Evolutionary conservation across 1,140 invertebrate species (phyloP).

Genomic region (Lineus longissimus): DNA sequence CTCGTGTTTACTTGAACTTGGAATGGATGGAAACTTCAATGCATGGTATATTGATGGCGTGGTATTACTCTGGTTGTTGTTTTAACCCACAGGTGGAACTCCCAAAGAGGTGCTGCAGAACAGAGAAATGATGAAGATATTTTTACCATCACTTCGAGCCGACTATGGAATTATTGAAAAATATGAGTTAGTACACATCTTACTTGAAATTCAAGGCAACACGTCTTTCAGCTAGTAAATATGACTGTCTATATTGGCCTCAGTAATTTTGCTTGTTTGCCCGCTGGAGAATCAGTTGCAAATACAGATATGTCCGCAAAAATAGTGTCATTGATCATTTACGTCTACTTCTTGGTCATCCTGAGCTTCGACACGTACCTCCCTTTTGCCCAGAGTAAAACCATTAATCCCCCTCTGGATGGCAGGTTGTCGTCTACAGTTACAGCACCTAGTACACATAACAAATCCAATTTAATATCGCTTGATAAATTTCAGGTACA

Average conservation of each 20-base stretch:
- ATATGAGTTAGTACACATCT: background rate
- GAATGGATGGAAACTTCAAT: too few species aligned
- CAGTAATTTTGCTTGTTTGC: background rate
- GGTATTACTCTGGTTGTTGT: too few species aligned
- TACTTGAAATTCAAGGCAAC: background rate
- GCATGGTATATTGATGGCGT: too few species aligned
- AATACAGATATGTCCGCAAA: too few species aligned
- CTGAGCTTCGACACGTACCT: too few species aligned
- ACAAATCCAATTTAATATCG: background rate
- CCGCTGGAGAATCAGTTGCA: background rate
- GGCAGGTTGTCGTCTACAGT: too few species aligned
- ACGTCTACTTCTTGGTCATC: too few species aligned
- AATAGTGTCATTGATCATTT: too few species aligned
- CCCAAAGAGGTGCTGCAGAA: constrained; percentile 34
- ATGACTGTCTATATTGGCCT: background rate
- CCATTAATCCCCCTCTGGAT: too few species aligned
- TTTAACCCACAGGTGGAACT: constrained; percentile 27
- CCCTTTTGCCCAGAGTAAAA: too few species aligned
- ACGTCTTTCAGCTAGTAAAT: background rate
- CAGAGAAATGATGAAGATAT: constrained; percentile 32
- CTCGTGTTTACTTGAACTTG: too few species aligned
- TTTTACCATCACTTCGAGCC: constrained; percentile 30
- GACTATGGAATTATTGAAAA: constrained; percentile 24
- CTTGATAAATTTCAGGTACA: constrained; percentile 5
- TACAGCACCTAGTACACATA: too few species aligned